Conservation (phyloP, 1,140 invertebrate genomes). For the Drosophila ananassae region DNA sequence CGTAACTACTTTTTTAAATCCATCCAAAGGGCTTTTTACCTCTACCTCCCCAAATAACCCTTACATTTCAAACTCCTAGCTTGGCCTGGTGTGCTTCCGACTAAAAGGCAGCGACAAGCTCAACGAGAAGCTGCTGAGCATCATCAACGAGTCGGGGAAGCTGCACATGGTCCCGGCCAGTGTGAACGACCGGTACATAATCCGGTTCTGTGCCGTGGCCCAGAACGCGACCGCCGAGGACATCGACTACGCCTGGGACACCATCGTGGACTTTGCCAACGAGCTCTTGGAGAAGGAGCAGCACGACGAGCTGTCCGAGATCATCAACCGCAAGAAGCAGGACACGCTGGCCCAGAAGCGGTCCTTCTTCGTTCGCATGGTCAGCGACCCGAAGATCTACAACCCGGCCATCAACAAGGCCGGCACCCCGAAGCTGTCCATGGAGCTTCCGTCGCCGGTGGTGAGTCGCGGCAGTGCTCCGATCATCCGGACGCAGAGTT, state of each 20-base stretch:
- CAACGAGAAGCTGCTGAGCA: conserved; percentile 96
- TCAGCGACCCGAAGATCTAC: conserved; percentile 97
- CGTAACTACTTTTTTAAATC: no score
- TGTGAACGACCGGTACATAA: conserved; percentile 95
- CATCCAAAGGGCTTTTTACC: neutral
- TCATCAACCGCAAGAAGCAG: conserved; percentile 87
- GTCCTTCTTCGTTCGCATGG: conserved; percentile 98
- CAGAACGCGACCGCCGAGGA: conserved; percentile 95
- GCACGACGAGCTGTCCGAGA: conserved; percentile 88
- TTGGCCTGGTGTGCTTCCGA: conserved; percentile 93
- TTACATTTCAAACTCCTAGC: conserved; percentile 84
- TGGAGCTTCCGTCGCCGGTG: conserved; percentile 83
- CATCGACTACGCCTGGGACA: conserved; percentile 95
- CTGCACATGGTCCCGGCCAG: conserved; percentile 98
- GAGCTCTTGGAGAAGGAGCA: conserved; percentile 91
- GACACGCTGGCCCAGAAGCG: conserved; percentile 94
- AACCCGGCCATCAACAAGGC: conserved; percentile 93
- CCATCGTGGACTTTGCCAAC: conserved; percentile 93
- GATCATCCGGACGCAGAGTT: conserved; percentile 84
- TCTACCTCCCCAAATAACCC: neutral
- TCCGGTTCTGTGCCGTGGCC: conserved; percentile 97
- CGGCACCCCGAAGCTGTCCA: conserved; percentile 85
- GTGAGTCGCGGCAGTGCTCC: conserved; percentile 85
- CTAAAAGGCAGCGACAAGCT: conserved; percentile 93
- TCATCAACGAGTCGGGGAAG: conserved; percentile 97